Evolutionary conservation across 2,888 invertebrate genomes (phyloP), one percentile per base, ranked within the genome.

Genomic region (Myathropa florea): DNA sequence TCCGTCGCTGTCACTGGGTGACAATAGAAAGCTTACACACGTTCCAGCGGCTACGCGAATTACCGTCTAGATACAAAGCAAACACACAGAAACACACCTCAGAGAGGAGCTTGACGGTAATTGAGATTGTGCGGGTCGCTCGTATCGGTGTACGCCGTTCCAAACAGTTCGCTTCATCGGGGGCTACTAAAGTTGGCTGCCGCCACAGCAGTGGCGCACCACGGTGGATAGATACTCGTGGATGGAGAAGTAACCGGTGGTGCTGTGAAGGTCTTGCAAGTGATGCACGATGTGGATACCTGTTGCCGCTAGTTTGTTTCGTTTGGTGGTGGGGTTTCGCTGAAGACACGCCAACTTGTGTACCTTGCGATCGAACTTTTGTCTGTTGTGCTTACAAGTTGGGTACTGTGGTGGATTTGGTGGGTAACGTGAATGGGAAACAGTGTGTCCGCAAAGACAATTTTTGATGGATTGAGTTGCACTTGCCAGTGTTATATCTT

Each of bases 11-110:
- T 67, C 85, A 67, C 53, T 64, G 61, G 55, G 64, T 59, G 71
- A 85, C 81, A 78, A 81, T 73, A 85, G 85, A 85, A 81, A 85
- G 81, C 77, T 63, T 72, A 63, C 57, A 57, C 79, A 77, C 68
- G 77, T 63, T 81, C 36, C 33, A 70, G 53, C 26, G 68, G 67
- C 72, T 77, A 68, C 76, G 71, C 76, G 63, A 68, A 46, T 36
- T 80, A 71, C 39, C 61, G 53, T 46, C 64, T 18, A 23, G 36
- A 30, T 60, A 28, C 14, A 33, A 24, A 57, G 23, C 24, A 33
- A 33, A 12, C 33, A 33, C 33, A 33, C 12, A 33, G 7, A 61
- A 28, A 68, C 67, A 78, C 61, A 65, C 57, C 61, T 39, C 36
- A 61, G 46, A 21, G 46, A 18, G 46, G 46, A 46, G 46, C 46